Percentiles rank a stretch among this genome's conserved stretches.
Evolutionary conservation across 2,113 vertebrate species (phyloP).

Genomic region (Gopherus evgoodei): DNA sequence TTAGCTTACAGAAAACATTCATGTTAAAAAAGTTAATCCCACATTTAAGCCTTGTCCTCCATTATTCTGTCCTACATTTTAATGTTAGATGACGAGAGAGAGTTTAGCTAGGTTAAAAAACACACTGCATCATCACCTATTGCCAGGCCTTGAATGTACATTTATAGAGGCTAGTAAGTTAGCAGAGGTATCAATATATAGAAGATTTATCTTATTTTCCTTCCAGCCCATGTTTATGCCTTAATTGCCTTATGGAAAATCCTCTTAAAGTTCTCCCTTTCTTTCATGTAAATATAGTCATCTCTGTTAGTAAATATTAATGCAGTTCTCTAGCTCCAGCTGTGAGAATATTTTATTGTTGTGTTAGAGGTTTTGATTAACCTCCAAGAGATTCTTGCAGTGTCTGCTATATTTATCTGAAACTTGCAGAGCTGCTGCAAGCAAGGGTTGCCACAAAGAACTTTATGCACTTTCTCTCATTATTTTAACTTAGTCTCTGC

Average conservation of each 20-base stretch:
- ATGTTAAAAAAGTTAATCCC: neutral
- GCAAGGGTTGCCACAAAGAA: conserved; percentile 44
- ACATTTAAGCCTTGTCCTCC: neutral
- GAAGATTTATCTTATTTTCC: conserved; percentile 66
- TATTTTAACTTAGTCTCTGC: conserved; percentile 63
- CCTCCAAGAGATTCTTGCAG: conserved; percentile 56
- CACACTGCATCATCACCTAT: conserved; percentile 36
- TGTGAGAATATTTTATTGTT: conserved; percentile 69
- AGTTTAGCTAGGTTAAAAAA: conserved; percentile 24
- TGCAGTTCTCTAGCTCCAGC: conserved; percentile 58
- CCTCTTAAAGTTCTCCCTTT: conserved; percentile 53
- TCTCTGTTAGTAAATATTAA: conserved; percentile 71
- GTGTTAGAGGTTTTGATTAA: conserved; percentile 73
- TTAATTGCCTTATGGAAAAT: conserved; percentile 68
- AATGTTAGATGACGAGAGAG: neutral
- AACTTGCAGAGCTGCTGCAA: conserved; percentile 58
- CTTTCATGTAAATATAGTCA: conserved; percentile 67
- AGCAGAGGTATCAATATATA: conserved; percentile 54
- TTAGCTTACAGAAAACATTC: neutral
- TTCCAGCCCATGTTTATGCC: conserved; percentile 37
- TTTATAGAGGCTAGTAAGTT: conserved; percentile 62
- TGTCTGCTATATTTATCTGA: conserved; percentile 69
- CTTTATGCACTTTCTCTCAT: conserved; percentile 16
- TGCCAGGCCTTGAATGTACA: conserved; percentile 43
- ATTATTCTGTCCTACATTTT: conserved; percentile 21